phyloP scores from a whole-genome alignment of 2,797 vertebrate genomes.

The Scleropages formosus region DNA sequence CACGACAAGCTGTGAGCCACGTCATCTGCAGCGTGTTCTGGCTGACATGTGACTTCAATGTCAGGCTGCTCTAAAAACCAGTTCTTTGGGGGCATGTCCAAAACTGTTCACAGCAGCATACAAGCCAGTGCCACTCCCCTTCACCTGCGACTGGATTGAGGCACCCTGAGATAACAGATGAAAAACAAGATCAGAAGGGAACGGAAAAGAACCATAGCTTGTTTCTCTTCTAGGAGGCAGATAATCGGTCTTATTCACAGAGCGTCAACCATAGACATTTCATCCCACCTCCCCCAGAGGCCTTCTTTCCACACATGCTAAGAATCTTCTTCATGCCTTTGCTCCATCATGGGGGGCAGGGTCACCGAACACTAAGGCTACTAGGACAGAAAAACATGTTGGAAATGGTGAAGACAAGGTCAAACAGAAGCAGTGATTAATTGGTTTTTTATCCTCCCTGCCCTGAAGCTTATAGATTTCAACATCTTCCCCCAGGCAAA shows the following conservation, averaged over 20 bases:
- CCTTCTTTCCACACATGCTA: not conserved
- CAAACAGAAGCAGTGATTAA: constrained; percentile 26
- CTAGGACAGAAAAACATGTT: not conserved
- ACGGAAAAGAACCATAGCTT: not conserved
- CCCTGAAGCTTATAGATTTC: constrained; percentile 53
- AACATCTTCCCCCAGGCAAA: constrained; percentile 42
- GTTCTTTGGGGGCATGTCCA: constrained; percentile 35
- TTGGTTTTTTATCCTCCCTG: constrained; percentile 34
- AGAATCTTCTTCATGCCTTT: not conserved
- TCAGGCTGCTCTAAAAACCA: constrained; percentile 10
- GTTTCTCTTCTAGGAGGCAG: not conserved
- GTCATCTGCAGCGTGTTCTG: not conserved
- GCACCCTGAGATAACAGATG: not conserved
- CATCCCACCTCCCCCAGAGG: not conserved
- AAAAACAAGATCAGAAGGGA: not conserved
- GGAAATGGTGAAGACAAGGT: constrained; percentile 15
- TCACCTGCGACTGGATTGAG: constrained; percentile 12
- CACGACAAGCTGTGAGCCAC: not conserved
- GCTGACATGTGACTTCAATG: not conserved
- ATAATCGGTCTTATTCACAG: not conserved
- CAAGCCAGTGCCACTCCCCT: constrained; percentile 1
- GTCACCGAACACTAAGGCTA: not conserved
- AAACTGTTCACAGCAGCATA: constrained; percentile 39
- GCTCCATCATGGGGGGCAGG: not conserved
- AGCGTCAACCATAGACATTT: not conserved